These are phyloP conservation scores for Rhagoletis pomonella DNA, from an alignment of 1,140 invertebrate genomes.

Conservation along the genomic window DNA sequence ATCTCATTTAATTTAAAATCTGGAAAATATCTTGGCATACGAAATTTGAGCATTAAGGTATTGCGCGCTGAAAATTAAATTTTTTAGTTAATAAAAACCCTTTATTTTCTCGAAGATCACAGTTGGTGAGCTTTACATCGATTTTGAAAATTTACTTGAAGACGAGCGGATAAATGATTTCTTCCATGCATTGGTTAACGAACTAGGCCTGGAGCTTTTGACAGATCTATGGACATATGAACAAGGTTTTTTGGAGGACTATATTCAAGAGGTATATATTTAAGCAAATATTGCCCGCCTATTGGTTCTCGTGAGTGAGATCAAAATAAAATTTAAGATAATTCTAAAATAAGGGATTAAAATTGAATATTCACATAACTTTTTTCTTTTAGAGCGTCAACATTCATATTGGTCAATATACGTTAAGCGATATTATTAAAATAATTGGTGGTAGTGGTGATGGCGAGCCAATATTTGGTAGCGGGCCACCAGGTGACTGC, in stretches of 20 bases:
- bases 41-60: constrained; percentile 61
- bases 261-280: constrained; percentile 61
- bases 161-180: constrained; percentile 66
- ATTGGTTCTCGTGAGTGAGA: no score
- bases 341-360: background rate
- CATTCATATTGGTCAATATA: constrained; percentile 60
- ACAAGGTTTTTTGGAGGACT: constrained; percentile 58
- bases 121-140: constrained; percentile 62
- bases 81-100: background rate
- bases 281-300: no score
- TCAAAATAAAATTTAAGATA: no score
- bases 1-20: constrained; percentile 62
- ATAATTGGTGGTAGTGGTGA: constrained; percentile 60
- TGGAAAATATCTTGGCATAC: constrained; percentile 59
- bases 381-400: constrained; percentile 62
- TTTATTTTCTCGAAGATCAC: constrained; percentile 39
- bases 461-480: constrained; percentile 42
- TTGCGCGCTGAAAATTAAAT: background rate
- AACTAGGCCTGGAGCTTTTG: constrained; percentile 67
- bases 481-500: constrained; percentile 54
- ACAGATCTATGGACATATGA: constrained; percentile 65
- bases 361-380: background rate
- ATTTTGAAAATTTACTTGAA: constrained; percentile 67
- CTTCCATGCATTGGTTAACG: constrained; percentile 65
- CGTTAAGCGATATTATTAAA: constrained; percentile 61